Base-by-base conservation (phyloP, 2,797 vertebrate genomes). In the Emys orbicularis region DNA sequence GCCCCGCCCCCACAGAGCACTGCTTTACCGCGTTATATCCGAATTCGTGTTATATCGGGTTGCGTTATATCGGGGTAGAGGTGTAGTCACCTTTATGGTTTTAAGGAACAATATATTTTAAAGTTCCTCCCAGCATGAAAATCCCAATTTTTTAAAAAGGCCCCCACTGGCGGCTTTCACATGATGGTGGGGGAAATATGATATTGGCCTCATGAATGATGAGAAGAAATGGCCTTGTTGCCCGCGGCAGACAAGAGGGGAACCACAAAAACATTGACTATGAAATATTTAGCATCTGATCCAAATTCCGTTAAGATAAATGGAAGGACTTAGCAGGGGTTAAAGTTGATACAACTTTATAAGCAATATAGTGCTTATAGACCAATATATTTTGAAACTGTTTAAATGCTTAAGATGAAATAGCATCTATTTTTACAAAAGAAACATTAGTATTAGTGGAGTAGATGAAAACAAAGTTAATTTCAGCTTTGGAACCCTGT, bases 31-130 rank as follows among this genome's bases (percentile, higher is more conserved):
- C 44, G 8, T 44, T 44, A 8, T 44, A 44, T 44, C 7, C 2
- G 44, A 44, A 44, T 44, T 44, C 44, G 44, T 44, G 44, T 44
- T 44, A 44, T 44, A 44, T 44, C 44, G 44, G 44, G 44, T 44
- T 44, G 44, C 44, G 44, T 44, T 44, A 44, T 44, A 44, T 44
- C 44, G 8, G 44, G 44, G 44, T 44, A 44, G 44, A 44, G 44
- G 44, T 44, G 44, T 44, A 74, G 41, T 27, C 3, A 44, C 25
- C 68, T 74, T 74, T 44, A 74, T n/a, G 65, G 19, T 6, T 68
- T 65, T 74, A 54, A 81, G 92, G 82, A 93, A 47, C 68, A 54
- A 16, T 72, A 37, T 53, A 81, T 23, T 83, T 94, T 92, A 27
- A 87, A 59, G 49, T 53, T 84, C 49, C 37, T 68, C 56, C 31